Evolutionary conservation across 1,140 invertebrate species (phyloP).

Genomic region (Drosophila ohnishii): DNA sequence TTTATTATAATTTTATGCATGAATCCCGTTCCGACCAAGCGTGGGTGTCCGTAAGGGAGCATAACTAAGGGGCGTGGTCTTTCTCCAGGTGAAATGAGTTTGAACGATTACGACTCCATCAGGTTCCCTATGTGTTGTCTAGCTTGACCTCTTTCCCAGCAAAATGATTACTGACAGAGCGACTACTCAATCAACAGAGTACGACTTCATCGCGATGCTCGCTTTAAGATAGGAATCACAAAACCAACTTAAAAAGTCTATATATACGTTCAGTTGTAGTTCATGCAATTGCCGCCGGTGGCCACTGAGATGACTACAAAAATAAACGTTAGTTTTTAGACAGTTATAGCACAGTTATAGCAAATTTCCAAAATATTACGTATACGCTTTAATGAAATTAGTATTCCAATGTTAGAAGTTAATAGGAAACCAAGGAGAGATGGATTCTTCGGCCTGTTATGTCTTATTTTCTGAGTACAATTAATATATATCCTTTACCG

Average conservation of each 20-base stretch:
- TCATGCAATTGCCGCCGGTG: no score
- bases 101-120: slow-evolving; percentile 30
- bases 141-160: slow-evolving; percentile 19
- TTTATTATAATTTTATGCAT: slow-evolving; percentile 81
- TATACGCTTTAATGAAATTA: no score
- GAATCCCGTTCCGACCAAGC: slow-evolving; percentile 48
- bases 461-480: no score
- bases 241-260: not conserved
- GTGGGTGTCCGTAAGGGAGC: slow-evolving; percentile 8
- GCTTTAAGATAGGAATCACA: not conserved
- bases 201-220: not conserved
- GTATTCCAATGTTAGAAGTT: no score
- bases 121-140: slow-evolving; percentile 14
- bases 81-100: slow-evolving; percentile 65
- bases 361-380: no score
- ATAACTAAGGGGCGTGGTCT: slow-evolving; percentile 56
- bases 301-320: no score
- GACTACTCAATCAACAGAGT: slow-evolving; percentile 15
- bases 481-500: no score
- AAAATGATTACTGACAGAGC: not conserved
- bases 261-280: no score
- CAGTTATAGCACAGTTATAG: no score
- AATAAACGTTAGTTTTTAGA: no score
- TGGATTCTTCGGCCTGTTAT: no score
- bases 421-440: no score